phyloP scores from a whole-genome alignment of 2,113 vertebrate species.

The Chamaea fasciata region DNA sequence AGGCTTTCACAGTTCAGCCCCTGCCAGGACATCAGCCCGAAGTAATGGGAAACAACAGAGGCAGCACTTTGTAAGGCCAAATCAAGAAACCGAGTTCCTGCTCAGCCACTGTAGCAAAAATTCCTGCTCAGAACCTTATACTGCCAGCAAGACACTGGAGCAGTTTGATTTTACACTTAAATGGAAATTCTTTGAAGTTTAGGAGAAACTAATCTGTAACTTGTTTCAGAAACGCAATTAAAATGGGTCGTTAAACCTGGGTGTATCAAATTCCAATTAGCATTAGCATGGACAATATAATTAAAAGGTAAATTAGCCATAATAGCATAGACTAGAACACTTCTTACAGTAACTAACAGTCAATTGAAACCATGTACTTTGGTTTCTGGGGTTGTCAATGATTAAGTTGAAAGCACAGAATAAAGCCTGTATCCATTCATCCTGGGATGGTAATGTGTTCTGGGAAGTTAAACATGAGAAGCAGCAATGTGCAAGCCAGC shows the following conservation, averaged over 20 bases:
- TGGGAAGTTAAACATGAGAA: constrained; percentile 15
- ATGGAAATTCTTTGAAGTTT: constrained; percentile 62
- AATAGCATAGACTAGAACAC: constrained; percentile 36
- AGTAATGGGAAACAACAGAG: constrained; percentile 27
- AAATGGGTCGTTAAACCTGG: constrained; percentile 58
- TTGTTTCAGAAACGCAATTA: constrained; percentile 59
- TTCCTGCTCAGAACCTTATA: constrained; percentile 19
- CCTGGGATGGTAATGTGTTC: constrained; percentile 30
- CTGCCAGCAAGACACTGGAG: constrained; percentile 33
- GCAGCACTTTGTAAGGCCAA: not conserved
- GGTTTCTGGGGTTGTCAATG: constrained; percentile 45
- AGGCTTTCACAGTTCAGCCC: constrained; percentile 39
- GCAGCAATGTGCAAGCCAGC: not conserved
- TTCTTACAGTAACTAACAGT: constrained; percentile 63
- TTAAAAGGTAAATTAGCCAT: constrained; percentile 70
- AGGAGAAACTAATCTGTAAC: constrained; percentile 64
- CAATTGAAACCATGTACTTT: constrained; percentile 58
- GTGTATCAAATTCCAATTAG: constrained; percentile 67
- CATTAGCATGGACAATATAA: constrained; percentile 64
- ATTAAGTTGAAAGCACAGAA: constrained; percentile 50
- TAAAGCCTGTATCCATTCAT: constrained; percentile 29
- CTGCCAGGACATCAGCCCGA: constrained; percentile 32
- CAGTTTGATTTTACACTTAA: constrained; percentile 62
- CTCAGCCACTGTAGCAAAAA: constrained; percentile 38
- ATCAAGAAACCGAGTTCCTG: not conserved